These are phyloP conservation scores for Zoanthus solanderi DNA, from an alignment of 92 coral and sea anemone species.

Conservation along the genomic window DNA sequence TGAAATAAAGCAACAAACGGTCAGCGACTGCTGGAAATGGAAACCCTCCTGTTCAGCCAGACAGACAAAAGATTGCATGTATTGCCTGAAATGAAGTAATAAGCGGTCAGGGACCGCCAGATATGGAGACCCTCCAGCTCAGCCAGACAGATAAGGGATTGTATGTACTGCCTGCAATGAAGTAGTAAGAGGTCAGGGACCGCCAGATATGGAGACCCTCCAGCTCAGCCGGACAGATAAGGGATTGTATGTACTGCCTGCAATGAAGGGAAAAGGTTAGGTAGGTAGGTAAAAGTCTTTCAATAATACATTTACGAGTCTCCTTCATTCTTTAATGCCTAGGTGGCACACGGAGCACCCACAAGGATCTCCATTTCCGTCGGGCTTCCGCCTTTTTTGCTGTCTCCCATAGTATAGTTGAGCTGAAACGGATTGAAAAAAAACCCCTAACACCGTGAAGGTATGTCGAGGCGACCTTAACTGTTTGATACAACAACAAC, in stretches of 20 bases:
- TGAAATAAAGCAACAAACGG: not conserved
- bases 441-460: too few relatives aligned
- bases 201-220: conserved; percentile 92
- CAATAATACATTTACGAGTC: too few relatives aligned
- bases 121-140: conserved; percentile 92
- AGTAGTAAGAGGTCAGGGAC: not conserved
- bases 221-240: conserved; percentile 88
- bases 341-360: too few relatives aligned
- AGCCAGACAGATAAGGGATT: conserved; percentile 86
- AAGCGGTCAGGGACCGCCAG: conserved; percentile 62
- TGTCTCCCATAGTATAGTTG: too few relatives aligned
- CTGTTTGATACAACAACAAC: too few relatives aligned
- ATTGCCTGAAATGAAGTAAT: conserved; percentile 61
- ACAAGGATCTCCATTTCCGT: too few relatives aligned
- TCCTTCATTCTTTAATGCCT: too few relatives aligned
- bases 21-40: conserved; percentile 89
- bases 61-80: conserved; percentile 90
- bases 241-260: conserved; percentile 91
- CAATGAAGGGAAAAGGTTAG: not conserved
- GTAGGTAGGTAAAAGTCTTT: not conserved
- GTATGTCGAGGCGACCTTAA: too few relatives aligned
- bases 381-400: too few relatives aligned
- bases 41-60: conserved; percentile 93
- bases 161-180: conserved; percentile 82
- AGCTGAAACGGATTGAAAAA: too few relatives aligned